phyloP scores from a whole-genome alignment of 2,113 vertebrate species.

The Leucoraja erinaceus region DNA sequence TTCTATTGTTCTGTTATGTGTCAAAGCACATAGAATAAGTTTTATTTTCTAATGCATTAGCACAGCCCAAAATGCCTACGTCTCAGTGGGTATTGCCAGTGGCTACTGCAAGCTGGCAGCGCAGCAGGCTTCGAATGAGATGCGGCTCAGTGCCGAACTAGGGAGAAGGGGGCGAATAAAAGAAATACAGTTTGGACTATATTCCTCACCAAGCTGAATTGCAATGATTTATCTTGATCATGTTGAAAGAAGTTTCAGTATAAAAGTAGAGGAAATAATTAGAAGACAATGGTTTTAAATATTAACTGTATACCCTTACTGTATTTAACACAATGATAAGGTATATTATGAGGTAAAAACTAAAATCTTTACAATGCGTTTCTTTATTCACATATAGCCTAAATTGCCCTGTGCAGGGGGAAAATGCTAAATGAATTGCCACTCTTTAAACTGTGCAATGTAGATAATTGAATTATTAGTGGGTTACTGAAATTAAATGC shows the following conservation, averaged over 20 bases:
- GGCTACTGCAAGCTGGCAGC: constrained; percentile 26
- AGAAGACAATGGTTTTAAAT: background rate
- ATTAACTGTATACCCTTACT: background rate
- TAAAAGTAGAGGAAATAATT: background rate
- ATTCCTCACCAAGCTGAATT: background rate
- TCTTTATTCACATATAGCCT: background rate
- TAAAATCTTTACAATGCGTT: background rate
- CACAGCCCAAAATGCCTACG: constrained; percentile 19
- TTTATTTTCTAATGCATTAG: background rate
- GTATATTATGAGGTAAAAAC: background rate
- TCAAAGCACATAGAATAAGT: background rate
- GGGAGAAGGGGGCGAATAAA: background rate
- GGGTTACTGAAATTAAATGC: background rate
- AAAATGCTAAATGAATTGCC: background rate
- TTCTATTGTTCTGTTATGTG: background rate
- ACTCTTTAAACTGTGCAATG: background rate
- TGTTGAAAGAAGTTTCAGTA: background rate
- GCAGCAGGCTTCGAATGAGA: background rate
- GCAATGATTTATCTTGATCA: background rate
- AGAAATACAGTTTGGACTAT: background rate
- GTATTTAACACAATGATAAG: background rate
- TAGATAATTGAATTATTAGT: background rate
- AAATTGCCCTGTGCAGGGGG: background rate
- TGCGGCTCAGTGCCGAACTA: background rate
- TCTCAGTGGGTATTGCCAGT: constrained; percentile 29